A percentile compares a stretch with the other conserved stretches of the same genome.
Conservation (phyloP, 1,140 invertebrate species). For the Steinernema feltiae region DNA sequence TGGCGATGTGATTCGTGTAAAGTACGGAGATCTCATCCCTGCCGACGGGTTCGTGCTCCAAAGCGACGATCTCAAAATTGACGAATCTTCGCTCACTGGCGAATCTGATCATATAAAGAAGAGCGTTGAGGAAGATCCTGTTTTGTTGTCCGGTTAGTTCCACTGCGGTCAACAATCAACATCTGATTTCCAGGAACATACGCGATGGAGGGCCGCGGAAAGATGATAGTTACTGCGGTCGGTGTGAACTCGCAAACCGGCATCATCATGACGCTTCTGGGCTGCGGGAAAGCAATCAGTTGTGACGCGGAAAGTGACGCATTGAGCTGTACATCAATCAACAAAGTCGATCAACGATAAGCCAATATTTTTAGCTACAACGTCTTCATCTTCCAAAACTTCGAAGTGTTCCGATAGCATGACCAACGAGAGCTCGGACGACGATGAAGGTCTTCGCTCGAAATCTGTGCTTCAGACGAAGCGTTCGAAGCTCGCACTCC, state of each 20-base stretch:
- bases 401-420: conserved; percentile 5
- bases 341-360: too few relatives aligned
- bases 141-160: conserved; percentile 65
- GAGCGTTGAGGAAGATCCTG: conserved; percentile 79
- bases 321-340: conserved; percentile 14
- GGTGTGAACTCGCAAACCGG: conserved; percentile 58
- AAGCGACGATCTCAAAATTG: conserved; percentile 96
- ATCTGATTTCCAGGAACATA: conserved; percentile 50
- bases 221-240: conserved; percentile 56
- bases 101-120: conserved; percentile 99
- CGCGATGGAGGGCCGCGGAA: conserved; percentile 57
- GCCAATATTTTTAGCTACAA: conserved; percentile 11
- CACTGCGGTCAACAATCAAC: background rate
- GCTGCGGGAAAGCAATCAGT: conserved; percentile 63
- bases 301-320: conserved; percentile 18
- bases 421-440: conserved; percentile 8
- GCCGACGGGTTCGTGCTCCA: conserved; percentile 95
- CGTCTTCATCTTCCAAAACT: conserved; percentile 6
- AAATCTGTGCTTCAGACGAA: conserved; percentile 58
- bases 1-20: conserved; percentile 86
- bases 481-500: conserved; percentile 55
- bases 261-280: conserved; percentile 57
- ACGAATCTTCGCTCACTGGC: conserved; percentile 95
- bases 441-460: conserved; percentile 42
- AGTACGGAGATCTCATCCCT: conserved; percentile 78